Evolutionary conservation across 2,888 invertebrate species (phyloP).

Genomic region (Spisula solida): DNA sequence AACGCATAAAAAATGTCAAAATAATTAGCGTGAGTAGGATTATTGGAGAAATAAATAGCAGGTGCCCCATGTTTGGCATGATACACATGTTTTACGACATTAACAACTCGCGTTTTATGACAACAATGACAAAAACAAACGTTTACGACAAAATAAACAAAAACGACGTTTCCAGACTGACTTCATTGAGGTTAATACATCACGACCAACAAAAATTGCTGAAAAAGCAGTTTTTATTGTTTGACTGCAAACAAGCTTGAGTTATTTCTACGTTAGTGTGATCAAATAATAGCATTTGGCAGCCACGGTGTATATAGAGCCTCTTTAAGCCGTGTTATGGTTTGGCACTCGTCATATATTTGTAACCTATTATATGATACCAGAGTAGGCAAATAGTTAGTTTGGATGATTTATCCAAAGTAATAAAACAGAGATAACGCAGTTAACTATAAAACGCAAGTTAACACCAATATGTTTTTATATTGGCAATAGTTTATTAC

Average conservation of each 20-base stretch:
- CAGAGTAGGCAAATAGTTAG: background rate
- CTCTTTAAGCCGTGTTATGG: background rate
- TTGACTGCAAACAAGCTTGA: background rate
- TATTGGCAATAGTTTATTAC: background rate
- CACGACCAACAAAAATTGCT: background rate
- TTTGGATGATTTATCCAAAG: background rate
- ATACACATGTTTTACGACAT: background rate
- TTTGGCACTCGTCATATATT: background rate
- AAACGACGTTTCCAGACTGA: background rate
- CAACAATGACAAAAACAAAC: background rate
- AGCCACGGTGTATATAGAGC: background rate
- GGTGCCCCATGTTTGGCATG: background rate
- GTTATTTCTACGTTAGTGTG: background rate
- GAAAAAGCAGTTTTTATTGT: background rate
- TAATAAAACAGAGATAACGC: background rate
- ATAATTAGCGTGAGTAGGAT: background rate
- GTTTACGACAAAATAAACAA: background rate
- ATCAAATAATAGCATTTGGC: background rate
- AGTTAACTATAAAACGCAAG: background rate
- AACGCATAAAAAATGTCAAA: background rate
- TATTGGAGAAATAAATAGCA: background rate
- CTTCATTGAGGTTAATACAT: background rate
- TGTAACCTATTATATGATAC: background rate
- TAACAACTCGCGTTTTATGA: background rate
- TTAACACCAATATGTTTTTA: background rate